phyloP scores from a whole-genome alignment of 1,140 invertebrate species.

The Bombyx mandarina region DNA sequence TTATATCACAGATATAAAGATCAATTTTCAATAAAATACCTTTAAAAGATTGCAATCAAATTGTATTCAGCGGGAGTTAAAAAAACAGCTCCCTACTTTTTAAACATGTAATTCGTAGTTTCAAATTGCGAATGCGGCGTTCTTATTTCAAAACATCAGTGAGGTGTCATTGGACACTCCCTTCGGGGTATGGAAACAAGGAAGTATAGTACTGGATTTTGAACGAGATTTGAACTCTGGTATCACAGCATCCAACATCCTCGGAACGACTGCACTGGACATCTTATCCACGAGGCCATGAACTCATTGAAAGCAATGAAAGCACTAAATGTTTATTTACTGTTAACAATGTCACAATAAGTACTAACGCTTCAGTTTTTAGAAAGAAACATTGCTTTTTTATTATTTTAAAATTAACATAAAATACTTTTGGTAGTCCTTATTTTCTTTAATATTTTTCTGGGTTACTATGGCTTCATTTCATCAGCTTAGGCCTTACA shows the following conservation, averaged over 20 bases:
- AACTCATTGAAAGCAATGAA: too few relatives aligned
- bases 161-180: constrained; percentile 67
- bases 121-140: constrained; percentile 65
- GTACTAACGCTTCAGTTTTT: neutral
- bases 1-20: constrained; percentile 6
- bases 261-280: too few relatives aligned
- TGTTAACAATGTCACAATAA: neutral
- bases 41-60: constrained; percentile 6
- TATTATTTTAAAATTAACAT: neutral
- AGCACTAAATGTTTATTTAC: too few relatives aligned
- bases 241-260: too few relatives aligned
- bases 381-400: neutral
- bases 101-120: constrained; percentile 68
- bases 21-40: constrained; percentile 5
- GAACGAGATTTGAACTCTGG: too few relatives aligned
- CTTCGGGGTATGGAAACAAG: constrained; percentile 24
- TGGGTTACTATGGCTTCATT: too few relatives aligned
- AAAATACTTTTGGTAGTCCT: too few relatives aligned
- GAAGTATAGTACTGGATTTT: constrained; percentile 22
- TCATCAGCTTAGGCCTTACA: too few relatives aligned
- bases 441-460: too few relatives aligned
- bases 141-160: constrained; percentile 68
- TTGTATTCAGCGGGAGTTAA: constrained; percentile 27
- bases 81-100: constrained; percentile 61
- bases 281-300: too few relatives aligned